phyloP scores from a whole-genome alignment of 2,888 invertebrate genomes.

The Cryptus armator region DNA sequence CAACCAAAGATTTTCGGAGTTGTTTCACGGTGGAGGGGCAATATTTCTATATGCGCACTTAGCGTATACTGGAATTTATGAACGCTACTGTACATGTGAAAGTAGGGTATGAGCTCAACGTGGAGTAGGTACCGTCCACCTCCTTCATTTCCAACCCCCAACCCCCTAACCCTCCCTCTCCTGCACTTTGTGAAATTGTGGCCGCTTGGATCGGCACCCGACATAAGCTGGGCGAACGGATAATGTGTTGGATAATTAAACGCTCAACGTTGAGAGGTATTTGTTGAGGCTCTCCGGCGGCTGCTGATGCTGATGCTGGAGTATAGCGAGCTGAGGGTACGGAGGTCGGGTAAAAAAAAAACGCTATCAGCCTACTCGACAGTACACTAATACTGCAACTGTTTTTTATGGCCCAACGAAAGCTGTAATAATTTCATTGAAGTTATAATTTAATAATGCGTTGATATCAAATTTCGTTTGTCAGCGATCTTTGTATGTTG shows the following conservation, averaged over 20 bases:
- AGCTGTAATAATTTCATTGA: no score
- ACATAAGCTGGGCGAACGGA: not conserved
- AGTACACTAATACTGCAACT: no score
- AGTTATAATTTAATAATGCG: no score
- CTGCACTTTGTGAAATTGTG: not conserved
- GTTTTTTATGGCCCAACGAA: no score
- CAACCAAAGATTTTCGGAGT: conserved; percentile 38
- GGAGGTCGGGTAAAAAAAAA: not conserved
- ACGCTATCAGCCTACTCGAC: not conserved
- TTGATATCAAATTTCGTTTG: no score
- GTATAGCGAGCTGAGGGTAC: not conserved
- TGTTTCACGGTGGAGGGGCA: conserved; percentile 22
- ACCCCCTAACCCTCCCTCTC: no score
- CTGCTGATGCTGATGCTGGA: conserved; percentile 7
- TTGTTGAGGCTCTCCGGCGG: conserved; percentile 7
- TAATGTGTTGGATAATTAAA: conserved; percentile 6
- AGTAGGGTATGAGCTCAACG: not conserved
- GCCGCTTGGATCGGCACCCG: not conserved
- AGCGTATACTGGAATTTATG: not conserved
- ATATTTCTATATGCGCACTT: conserved; percentile 27
- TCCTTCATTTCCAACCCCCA: no score
- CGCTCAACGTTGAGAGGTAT: conserved; percentile 21
- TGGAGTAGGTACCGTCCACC: not conserved
- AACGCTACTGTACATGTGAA: not conserved
- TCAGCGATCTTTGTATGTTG: no score